A percentile compares a stretch with the other conserved stretches of the same genome.
phyloP scores from a whole-genome alignment of 1,140 invertebrate genomes.

The Caerostris extrusa region DNA sequence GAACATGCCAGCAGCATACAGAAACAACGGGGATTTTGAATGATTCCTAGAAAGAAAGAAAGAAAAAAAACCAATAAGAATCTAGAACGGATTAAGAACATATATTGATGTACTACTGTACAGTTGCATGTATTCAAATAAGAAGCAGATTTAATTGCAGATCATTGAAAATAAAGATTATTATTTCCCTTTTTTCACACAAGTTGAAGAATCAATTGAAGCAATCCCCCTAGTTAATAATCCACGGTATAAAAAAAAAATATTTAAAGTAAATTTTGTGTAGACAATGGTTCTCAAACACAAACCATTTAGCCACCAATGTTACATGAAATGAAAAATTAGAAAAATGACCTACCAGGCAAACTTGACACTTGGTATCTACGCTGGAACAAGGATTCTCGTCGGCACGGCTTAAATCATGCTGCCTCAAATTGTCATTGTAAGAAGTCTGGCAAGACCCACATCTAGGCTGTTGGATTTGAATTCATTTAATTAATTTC shows the following conservation, averaged over 20 bases:
- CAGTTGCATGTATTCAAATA: neutral
- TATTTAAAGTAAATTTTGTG: too few relatives aligned
- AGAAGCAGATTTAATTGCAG: neutral
- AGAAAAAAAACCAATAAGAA: neutral
- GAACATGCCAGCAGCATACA: conserved; percentile 97
- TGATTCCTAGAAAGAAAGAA: conserved; percentile 87
- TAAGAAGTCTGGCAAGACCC: conserved; percentile 15
- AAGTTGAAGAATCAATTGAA: too few relatives aligned
- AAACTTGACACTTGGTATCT: conserved; percentile 62
- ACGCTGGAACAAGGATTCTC: conserved; percentile 70
- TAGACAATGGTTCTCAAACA: too few relatives aligned
- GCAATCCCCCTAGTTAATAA: too few relatives aligned
- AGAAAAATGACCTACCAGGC: conserved; percentile 37
- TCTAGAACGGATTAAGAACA: too few relatives aligned
- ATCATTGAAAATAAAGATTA: neutral
- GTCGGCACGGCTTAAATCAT: neutral
- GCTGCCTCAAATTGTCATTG: neutral
- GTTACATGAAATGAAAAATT: neutral
- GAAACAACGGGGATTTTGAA: conserved; percentile 96
- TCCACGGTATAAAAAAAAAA: too few relatives aligned
- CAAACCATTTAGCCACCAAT: neutral
- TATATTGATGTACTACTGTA: too few relatives aligned
- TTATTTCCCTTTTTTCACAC: neutral
- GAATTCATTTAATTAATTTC: neutral
- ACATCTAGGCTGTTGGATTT: conserved; percentile 30